A percentile compares a stretch with the other conserved stretches of the same genome.
These are phyloP conservation scores for Diorhabda carinulata DNA, from an alignment of 1,140 invertebrate species.

Conservation along the genomic window DNA sequence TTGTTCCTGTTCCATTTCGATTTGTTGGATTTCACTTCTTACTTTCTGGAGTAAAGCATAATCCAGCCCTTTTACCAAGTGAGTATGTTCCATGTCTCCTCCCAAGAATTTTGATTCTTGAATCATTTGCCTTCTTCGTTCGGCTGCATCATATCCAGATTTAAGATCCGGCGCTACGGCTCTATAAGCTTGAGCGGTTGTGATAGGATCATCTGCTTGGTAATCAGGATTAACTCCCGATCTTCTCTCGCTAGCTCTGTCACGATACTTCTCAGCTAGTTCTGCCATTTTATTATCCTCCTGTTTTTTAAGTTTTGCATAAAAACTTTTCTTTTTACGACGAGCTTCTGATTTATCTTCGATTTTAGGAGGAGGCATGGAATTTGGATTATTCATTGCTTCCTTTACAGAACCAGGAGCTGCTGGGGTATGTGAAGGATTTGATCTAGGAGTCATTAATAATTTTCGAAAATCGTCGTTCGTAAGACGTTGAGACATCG, in stretches of 20 bases:
- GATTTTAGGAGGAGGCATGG: conserved; percentile 39
- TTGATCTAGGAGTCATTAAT: conserved; percentile 86
- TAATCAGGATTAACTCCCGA: conserved; percentile 83
- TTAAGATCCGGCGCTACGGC: conserved; percentile 95
- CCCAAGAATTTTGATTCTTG: conserved; percentile 99
- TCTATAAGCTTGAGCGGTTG: conserved; percentile 84
- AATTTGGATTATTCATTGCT: conserved; percentile 55
- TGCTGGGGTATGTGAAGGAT: conserved; percentile 55
- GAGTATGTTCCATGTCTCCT: conserved; percentile 99
- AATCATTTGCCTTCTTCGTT: conserved; percentile 90
- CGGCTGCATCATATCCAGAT: conserved; percentile 91
- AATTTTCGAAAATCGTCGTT: conserved; percentile 97
- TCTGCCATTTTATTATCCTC: conserved; percentile 95
- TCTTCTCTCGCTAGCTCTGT: conserved; percentile 88
- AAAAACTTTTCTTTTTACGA: conserved; percentile 85
- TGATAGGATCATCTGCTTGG: conserved; percentile 77
- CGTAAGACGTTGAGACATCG: conserved; percentile 71
- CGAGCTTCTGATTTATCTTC: conserved; percentile 62
- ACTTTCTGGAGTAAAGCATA: conserved; percentile 98
- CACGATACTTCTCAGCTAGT: conserved; percentile 91
- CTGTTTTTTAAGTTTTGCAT: conserved; percentile 91
- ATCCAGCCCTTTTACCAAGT: conserved; percentile 99
- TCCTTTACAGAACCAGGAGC: conserved; percentile 54
- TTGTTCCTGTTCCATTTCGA: conserved; percentile 80
- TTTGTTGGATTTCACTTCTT: conserved; percentile 67